Evolutionary conservation across 2,888 invertebrate genomes (phyloP).

Genomic region (Alcis repandata): DNA sequence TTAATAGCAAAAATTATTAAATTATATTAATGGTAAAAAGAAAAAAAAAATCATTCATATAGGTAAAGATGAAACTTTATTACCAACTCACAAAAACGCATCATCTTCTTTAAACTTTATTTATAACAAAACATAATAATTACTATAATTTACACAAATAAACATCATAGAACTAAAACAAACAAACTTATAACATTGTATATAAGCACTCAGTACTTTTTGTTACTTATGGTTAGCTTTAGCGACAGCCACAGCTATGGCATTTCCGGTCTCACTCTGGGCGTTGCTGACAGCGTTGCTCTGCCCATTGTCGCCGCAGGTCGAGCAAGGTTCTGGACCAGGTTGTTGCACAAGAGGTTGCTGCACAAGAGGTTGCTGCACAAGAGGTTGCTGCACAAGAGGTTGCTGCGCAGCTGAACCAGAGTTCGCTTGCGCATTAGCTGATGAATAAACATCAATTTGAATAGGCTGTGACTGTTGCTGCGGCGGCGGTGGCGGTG

Average conservation of each 20-base stretch:
- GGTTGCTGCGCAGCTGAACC: too few relatives aligned
- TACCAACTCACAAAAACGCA: too few relatives aligned
- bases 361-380: background rate
- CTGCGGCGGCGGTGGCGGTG: conserved; percentile 48
- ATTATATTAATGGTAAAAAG: too few relatives aligned
- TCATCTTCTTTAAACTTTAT: too few relatives aligned
- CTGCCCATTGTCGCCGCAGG: conserved; percentile 32
- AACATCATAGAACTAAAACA: too few relatives aligned
- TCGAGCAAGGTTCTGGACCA: conserved; percentile 32
- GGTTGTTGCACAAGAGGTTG: background rate
- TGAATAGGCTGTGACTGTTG: conserved; percentile 40
- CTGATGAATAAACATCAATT: conserved; percentile 30
- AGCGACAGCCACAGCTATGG: conserved; percentile 48
- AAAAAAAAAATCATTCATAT: conserved; percentile 33
- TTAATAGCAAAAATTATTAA: too few relatives aligned
- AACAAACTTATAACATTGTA: too few relatives aligned
- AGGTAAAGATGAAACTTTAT: conserved; percentile 49
- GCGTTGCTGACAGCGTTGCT: conserved; percentile 61
- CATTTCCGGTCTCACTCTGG: conserved; percentile 56
- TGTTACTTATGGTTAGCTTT: too few relatives aligned
- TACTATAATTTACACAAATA: too few relatives aligned
- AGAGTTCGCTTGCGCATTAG: conserved; percentile 23
- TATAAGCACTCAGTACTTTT: too few relatives aligned
- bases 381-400: background rate
- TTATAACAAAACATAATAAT: too few relatives aligned